phyloP scores from a whole-genome alignment of 2,113 vertebrate species.

The Chaetodon auriga region DNA sequence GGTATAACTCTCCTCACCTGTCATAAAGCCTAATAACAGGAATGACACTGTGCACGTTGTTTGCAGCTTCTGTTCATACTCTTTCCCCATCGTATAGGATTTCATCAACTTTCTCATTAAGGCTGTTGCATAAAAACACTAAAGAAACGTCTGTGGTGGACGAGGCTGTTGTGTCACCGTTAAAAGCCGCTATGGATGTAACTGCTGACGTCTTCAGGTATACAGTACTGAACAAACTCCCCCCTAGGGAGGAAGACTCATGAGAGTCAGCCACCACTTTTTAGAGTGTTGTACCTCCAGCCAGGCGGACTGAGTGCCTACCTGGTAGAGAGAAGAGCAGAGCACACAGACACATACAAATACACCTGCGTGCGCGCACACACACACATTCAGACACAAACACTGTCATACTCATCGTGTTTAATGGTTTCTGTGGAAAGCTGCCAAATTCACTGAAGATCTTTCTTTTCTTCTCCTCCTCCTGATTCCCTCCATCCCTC shows the following conservation, averaged over 20 bases:
- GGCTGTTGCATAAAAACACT: conserved; percentile 30
- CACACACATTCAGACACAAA: background rate
- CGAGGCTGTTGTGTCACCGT: conserved; percentile 30
- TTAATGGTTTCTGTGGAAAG: conserved; percentile 77
- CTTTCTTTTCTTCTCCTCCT: conserved; percentile 16
- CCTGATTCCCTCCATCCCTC: conserved; percentile 34
- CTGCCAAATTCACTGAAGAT: conserved; percentile 65
- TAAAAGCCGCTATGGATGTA: conserved; percentile 38
- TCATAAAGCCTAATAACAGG: too few species aligned
- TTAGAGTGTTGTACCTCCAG: conserved; percentile 27
- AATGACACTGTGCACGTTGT: background rate
- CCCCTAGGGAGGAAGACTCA: conserved; percentile 23
- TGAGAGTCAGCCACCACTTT: conserved; percentile 38
- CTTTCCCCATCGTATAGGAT: background rate
- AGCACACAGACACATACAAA: conserved; percentile 27
- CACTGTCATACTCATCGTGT: conserved; percentile 33
- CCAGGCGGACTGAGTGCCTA: conserved; percentile 62
- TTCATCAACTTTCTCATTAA: conserved; percentile 1
- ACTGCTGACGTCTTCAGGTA: conserved; percentile 38
- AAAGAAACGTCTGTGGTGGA: background rate
- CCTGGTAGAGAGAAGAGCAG: conserved; percentile 53
- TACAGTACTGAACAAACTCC: conserved; percentile 36
- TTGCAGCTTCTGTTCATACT: background rate
- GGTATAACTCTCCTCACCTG: too few species aligned
- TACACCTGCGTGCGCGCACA: conserved; percentile 23